Evolutionary conservation across 2,797 vertebrate genomes (phyloP).

Genomic region (Knipowitschia caucasica): DNA sequence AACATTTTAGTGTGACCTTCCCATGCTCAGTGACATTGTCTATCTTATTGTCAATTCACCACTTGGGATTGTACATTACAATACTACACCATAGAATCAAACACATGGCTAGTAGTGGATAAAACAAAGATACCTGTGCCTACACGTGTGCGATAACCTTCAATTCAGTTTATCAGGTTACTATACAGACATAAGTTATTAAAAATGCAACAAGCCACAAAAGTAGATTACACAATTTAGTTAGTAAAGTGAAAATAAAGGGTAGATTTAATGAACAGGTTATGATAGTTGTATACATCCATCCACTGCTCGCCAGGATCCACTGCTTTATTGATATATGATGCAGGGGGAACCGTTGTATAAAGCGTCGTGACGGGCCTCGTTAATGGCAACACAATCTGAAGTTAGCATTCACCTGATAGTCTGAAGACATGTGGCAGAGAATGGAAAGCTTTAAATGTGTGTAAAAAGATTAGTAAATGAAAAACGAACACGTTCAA

Average conservation of each 20-base stretch:
- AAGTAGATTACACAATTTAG: neutral
- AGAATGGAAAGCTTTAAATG: neutral
- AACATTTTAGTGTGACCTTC: slow-evolving; percentile 67
- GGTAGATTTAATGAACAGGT: too few species aligned
- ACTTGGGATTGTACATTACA: slow-evolving; percentile 1
- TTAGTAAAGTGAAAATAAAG: neutral
- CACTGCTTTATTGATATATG: neutral
- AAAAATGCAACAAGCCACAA: neutral
- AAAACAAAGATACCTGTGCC: too few species aligned
- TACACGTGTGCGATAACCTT: too few species aligned
- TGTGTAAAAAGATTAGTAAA: neutral
- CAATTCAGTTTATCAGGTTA: neutral
- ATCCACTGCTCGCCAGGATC: too few species aligned
- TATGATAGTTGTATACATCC: too few species aligned
- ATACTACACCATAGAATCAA: neutral
- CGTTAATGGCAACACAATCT: neutral
- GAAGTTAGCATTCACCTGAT: neutral
- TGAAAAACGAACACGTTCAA: neutral
- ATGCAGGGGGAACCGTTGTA: neutral
- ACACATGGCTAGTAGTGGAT: neutral
- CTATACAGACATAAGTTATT: neutral
- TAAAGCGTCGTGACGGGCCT: slow-evolving; percentile 39
- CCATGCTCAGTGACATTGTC: slow-evolving; percentile 58
- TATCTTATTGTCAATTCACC: slow-evolving; percentile 6
- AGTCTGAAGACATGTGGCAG: neutral